Evolutionary conservation across 2,888 invertebrate species (phyloP).

Genomic region (Pemphredon lugubris): DNA sequence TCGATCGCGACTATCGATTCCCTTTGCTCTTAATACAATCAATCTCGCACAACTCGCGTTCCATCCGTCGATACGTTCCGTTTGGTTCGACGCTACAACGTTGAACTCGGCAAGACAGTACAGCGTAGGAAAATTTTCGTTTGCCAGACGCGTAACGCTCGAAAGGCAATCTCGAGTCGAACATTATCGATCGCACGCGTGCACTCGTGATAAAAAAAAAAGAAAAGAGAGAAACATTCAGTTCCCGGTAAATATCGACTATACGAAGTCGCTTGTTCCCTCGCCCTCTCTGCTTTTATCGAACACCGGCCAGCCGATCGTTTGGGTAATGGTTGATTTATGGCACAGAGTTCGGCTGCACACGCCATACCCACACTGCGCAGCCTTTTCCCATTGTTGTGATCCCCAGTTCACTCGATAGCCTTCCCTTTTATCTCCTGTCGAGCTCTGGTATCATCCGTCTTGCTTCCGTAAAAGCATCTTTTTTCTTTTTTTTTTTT

Average conservation of each 20-base stretch:
- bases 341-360: constrained; percentile 7
- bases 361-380: neutral
- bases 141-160: neutral
- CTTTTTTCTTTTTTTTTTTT: neutral
- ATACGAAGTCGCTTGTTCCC: constrained; percentile 1
- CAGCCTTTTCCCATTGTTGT: constrained; percentile 10
- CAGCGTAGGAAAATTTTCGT: neutral
- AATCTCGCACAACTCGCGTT: neutral
- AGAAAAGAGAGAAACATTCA: neutral
- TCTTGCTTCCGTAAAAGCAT: neutral
- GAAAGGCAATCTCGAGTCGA: neutral
- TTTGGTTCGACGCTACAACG: no score
- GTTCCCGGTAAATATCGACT: constrained; percentile 5
- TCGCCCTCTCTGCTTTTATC: constrained; percentile 18
- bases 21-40: neutral
- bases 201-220: neutral
- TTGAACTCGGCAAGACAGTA: neutral
- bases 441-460: neutral
- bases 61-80: neutral
- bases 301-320: constrained; percentile 10
- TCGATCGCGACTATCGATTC: neutral
- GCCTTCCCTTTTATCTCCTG: neutral
- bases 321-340: constrained; percentile 51
- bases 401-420: neutral
- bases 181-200: neutral